Base-by-base conservation (phyloP, 2,797 vertebrate species). In the Lagorchestes hirsutus region DNA sequence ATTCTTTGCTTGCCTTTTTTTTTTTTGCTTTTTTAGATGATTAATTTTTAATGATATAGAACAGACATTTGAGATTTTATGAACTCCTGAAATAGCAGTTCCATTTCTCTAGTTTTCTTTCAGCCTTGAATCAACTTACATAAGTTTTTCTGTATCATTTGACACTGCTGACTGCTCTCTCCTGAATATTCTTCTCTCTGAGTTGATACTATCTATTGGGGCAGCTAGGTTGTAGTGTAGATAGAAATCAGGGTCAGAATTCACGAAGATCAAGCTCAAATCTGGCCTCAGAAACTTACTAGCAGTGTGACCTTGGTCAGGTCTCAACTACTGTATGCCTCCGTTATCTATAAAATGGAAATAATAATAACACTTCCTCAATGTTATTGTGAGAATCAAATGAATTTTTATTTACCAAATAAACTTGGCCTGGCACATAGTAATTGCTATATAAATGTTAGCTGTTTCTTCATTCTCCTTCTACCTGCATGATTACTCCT, bases 61-160 rank as follows among this genome's bases (percentile, higher is more conserved):
- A 91, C 31, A 91, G n/a, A 92, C 5, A 93, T 97, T 94, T 97
- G 62, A 93, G 91, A 92, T 18, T 96, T 93, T 22, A 82, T 94
- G 94, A 18, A 92, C 82, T 92, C 12, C 96, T 95, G 90, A 59
- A 96, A 91, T 46, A 57, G 28, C 55, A 58, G 91, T 93, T 97
- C 34, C 1, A 52, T 92, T 95, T 82, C 94, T 54, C 40, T 11
- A 50, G 22, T 50, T 94, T 93, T 59, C 34, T 1, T 22, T 94
- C 9, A 11, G 10, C 54, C 18, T 40, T 87, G 34, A 95, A 55
- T 29, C 58, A 55, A 91, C 40, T 87, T 4, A 3, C 0, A 27
- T 11, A 50, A 27, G 10, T 87, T 82, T 58, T 87, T 87, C 74
- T 46, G 40, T 24, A 87, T 50, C 9, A 50, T 46, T 27, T 87